Conservation (phyloP, 2,888 invertebrate genomes). For the Drosophila subquinaria region DNA sequence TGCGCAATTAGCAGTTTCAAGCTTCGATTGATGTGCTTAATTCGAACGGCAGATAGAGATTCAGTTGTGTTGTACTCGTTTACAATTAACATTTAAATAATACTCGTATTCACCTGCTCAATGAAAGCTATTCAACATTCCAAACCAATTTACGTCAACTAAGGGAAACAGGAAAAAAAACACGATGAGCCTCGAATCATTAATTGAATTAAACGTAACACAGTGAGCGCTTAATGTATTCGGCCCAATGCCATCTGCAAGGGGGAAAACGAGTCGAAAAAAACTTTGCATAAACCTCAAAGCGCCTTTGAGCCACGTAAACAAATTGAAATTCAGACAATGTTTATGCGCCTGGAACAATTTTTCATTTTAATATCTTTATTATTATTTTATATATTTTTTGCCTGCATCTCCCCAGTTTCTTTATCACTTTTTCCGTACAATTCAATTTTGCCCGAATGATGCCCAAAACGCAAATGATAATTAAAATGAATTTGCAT, state of each 20-base stretch:
- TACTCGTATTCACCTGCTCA: slow-evolving; percentile 19
- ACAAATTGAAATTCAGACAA: slow-evolving; percentile 77
- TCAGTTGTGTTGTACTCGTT: neutral
- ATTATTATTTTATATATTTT: slow-evolving; percentile 40
- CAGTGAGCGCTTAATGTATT: slow-evolving; percentile 8
- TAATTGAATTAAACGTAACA: slow-evolving; percentile 60
- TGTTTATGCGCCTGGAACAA: slow-evolving; percentile 54
- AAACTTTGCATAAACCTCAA: slow-evolving; percentile 47
- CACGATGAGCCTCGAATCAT: slow-evolving; percentile 33
- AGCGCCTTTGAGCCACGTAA: slow-evolving; percentile 49
- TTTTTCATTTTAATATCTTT: slow-evolving; percentile 49
- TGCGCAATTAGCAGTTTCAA: slow-evolving; percentile 16
- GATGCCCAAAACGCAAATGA: slow-evolving; percentile 58
- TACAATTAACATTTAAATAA: slow-evolving; percentile 33
- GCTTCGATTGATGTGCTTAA: slow-evolving; percentile 5
- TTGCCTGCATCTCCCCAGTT: neutral
- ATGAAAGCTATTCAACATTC: neutral
- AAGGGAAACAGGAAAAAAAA: slow-evolving; percentile 3
- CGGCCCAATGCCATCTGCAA: slow-evolving; percentile 6
- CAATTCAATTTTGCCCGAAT: slow-evolving; percentile 68
- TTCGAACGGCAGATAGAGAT: slow-evolving; percentile 1
- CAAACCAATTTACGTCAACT: slow-evolving; percentile 11
- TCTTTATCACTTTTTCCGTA: slow-evolving; percentile 20
- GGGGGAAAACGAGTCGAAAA: slow-evolving; percentile 1
- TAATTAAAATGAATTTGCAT: slow-evolving; percentile 80